Evolutionary conservation across 2,113 vertebrate genomes (phyloP).

Genomic region (Scolopax mira): DNA sequence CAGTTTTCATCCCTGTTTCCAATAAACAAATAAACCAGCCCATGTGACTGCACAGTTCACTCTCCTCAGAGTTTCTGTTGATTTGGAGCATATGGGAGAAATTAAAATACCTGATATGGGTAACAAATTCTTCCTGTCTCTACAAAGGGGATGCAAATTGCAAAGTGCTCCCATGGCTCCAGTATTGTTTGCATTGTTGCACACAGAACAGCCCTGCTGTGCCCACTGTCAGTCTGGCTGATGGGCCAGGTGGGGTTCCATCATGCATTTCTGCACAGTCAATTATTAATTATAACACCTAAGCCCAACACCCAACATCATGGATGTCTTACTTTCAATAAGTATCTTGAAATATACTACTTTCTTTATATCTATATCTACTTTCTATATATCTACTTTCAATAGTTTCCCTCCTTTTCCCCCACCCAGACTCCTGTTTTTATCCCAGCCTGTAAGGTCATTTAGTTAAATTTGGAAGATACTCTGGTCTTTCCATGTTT

Average conservation of each 20-base stretch:
- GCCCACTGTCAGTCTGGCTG: neutral
- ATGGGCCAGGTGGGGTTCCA: neutral
- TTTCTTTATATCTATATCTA: too few relatives aligned
- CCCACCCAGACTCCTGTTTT: neutral
- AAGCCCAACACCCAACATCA: neutral
- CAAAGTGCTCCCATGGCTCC: neutral
- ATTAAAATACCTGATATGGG: neutral
- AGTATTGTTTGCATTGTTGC: neutral
- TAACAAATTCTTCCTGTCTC: neutral
- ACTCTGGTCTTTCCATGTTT: neutral
- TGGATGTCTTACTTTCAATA: neutral
- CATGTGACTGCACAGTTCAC: neutral
- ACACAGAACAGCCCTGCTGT: neutral
- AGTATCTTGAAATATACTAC: too few relatives aligned
- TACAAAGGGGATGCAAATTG: neutral
- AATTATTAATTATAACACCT: neutral
- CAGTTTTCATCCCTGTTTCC: neutral
- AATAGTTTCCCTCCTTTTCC: neutral
- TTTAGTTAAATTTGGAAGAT: neutral
- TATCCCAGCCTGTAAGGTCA: neutral
- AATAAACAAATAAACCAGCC: neutral
- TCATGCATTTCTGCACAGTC: neutral
- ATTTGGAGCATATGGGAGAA: neutral
- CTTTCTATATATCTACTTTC: neutral
- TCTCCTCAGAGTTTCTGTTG: neutral